Base-by-base conservation (phyloP, 2,113 vertebrate species). In the Paramisgurnus dabryanus region DNA sequence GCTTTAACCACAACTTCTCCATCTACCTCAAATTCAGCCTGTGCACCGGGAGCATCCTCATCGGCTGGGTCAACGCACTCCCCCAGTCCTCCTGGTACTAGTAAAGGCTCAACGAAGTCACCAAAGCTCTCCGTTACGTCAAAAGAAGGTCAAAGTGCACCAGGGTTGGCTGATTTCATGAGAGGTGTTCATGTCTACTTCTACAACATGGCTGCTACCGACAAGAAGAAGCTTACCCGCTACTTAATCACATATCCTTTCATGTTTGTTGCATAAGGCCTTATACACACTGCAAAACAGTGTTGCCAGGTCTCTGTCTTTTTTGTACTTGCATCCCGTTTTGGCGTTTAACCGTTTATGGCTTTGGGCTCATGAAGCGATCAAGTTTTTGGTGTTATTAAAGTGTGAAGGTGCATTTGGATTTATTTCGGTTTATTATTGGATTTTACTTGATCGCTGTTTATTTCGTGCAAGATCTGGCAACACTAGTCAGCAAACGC, bases 181-280 rank as follows among this genome's bases (percentile, higher is more conserved):
- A 82, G 34, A 5, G 91, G 91, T 22, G 90, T 92, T 39, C n/a
- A 5, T 8, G 90, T 94, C 55, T 93, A 90, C 76, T 94, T 94
- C 88, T 94, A 90, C 88, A 93, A 93, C 85, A 77, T 94, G 63
- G 73, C 85, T 41, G 91, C 90, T 6, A 86, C 91, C 1, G 90
- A 93, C 60, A 91, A 88, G 85, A 94, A 92, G 88, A 87, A 76
- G 27, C 89, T 94, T 58, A 78, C 83, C 1, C 92, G 92, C 7
- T 88, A 94, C 84, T 91, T 94, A 9, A 65, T 93, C 86, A 87
- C 92, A 93, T 94, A 94, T 94, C 93, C 91, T 94, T 93, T 85
- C 34, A 83, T 17, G 5, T 71, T 22, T 68, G 2, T 22, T 45
- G 27, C 27, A 34, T 34, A 34, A 2, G 27, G 27, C 27, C 27